phyloP scores from a whole-genome alignment of 2,888 invertebrate species.

The Chymomyza fuscimana region DNA sequence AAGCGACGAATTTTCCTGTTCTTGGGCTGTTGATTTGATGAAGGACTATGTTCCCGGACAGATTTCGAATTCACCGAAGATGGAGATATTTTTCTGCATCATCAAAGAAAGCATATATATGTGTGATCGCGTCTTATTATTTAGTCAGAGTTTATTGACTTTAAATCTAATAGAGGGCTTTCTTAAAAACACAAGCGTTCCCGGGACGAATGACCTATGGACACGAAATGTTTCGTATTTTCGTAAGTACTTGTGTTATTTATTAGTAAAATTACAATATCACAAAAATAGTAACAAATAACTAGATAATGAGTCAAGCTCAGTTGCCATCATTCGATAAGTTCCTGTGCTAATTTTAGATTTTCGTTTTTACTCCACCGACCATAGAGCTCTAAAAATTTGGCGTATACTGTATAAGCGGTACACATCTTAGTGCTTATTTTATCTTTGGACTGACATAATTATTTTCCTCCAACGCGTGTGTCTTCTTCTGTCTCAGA shows the following conservation, averaged over 20 bases:
- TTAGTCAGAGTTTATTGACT: slow-evolving; percentile 97
- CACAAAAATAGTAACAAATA: too few species aligned
- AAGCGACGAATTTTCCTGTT: slow-evolving; percentile 91
- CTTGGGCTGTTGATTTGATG: slow-evolving; percentile 91
- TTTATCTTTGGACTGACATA: too few species aligned
- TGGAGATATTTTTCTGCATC: slow-evolving; percentile 95
- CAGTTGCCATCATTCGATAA: too few species aligned
- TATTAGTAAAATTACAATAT: too few species aligned
- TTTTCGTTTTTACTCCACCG: too few species aligned
- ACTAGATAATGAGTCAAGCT: too few species aligned
- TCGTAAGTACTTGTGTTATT: slow-evolving; percentile 83
- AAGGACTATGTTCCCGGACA: slow-evolving; percentile 93
- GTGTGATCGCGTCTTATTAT: slow-evolving; percentile 95
- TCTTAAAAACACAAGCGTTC: slow-evolving; percentile 86
- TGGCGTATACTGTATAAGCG: too few species aligned
- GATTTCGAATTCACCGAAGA: slow-evolving; percentile 96
- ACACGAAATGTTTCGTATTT: slow-evolving; percentile 93
- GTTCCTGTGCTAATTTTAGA: too few species aligned
- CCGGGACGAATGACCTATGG: slow-evolving; percentile 88
- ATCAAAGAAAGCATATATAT: slow-evolving; percentile 91
- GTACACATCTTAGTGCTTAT: too few species aligned
- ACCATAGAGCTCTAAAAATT: too few species aligned
- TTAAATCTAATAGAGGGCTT: slow-evolving; percentile 97
- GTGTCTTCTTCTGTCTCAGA: too few species aligned
- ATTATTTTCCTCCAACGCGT: too few species aligned